Evolutionary conservation across 2,888 invertebrate genomes (phyloP).

Genomic region (Eurytoma californica): DNA sequence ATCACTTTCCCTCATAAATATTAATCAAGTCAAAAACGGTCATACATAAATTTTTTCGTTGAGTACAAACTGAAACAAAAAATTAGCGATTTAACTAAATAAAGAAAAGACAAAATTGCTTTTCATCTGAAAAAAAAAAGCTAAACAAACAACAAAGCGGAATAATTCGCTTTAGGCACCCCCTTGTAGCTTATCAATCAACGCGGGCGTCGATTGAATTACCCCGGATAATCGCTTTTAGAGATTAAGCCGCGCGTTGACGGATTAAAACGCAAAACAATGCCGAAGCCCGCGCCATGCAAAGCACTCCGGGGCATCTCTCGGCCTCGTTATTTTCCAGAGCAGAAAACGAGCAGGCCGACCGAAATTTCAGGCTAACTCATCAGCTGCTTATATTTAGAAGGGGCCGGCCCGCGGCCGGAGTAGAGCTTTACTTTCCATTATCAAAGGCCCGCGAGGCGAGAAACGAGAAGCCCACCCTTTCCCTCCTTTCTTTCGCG

Average conservation of each 20-base stretch:
- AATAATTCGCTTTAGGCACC: neutral
- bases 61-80: no score
- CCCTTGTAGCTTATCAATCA: neutral
- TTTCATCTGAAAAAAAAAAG: no score
- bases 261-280: neutral
- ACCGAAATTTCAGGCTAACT: slow-evolving; percentile 29
- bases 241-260: no score
- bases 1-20: no score
- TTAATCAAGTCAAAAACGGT: no score
- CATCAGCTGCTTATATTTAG: slow-evolving; percentile 40
- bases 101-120: no score
- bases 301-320: slow-evolving; percentile 3
- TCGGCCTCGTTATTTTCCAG: neutral
- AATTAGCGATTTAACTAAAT: no score
- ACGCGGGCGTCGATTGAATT: neutral
- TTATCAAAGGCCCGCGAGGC: slow-evolving; percentile 8
- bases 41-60: no score
- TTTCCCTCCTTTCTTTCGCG: neutral
- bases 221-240: no score
- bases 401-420: neutral
- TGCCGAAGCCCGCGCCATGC: neutral
- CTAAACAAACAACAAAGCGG: neutral
- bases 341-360: slow-evolving; percentile 11
- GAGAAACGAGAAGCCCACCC: neutral
- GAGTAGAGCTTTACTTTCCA: neutral